These are phyloP conservation scores for Stomatorhinus ivindoensis DNA, from an alignment of 2,113 vertebrate species.

Conservation along the genomic window DNA sequence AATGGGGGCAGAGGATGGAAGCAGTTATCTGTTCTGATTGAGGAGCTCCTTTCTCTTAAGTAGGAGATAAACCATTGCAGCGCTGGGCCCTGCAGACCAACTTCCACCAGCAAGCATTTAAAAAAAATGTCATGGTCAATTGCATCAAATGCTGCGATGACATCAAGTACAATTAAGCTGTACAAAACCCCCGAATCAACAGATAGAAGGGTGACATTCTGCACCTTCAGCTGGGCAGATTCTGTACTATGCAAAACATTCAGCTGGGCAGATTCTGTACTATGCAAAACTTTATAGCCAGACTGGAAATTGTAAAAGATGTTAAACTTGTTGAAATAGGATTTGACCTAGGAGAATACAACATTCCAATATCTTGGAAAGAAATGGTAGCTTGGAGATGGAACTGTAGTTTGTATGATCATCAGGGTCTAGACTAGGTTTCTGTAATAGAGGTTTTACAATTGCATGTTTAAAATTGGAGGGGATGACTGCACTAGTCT, in stretches of 20 bases:
- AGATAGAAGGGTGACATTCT: background rate
- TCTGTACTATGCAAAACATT: background rate
- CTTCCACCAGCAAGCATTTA: background rate
- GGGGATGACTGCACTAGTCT: background rate
- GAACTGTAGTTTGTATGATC: too few relatives aligned
- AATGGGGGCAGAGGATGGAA: background rate
- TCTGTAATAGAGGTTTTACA: background rate
- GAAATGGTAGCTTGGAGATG: background rate
- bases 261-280: background rate
- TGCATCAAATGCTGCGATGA: background rate
- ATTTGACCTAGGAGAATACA: background rate
- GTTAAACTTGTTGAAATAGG: background rate
- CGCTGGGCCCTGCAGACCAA: background rate
- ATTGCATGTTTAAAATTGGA: background rate
- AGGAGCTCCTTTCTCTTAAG: background rate
- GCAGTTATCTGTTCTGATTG: background rate
- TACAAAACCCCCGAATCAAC: background rate
- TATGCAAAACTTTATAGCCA: background rate
- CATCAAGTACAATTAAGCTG: background rate
- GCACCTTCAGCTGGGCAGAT: background rate
- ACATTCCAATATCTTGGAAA: background rate
- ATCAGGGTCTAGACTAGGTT: background rate
- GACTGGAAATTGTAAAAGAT: background rate
- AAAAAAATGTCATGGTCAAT: background rate
- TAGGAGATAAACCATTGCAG: background rate